Evolutionary conservation across 2,888 invertebrate species (phyloP).

Genomic region (Rhagophthalmus giganteus): DNA sequence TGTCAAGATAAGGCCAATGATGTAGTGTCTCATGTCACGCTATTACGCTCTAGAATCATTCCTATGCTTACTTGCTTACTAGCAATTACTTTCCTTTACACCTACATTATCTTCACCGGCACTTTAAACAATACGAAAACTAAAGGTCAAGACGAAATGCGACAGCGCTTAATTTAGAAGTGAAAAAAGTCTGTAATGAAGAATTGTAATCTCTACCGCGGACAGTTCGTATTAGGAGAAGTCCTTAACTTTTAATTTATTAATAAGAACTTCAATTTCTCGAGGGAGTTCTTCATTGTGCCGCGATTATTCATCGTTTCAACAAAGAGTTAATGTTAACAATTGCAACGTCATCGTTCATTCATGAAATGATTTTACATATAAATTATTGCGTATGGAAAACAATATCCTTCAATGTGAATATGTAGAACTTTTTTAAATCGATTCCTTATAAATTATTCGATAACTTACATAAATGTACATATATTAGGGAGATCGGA

Average conservation of each 20-base stretch:
- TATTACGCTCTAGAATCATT: slow-evolving; percentile 23
- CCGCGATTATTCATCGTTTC: slow-evolving; percentile 9
- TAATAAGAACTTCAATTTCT: neutral
- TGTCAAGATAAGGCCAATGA: slow-evolving; percentile 32
- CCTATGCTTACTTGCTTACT: slow-evolving; percentile 16
- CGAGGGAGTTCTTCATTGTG: neutral
- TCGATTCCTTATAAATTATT: too few species aligned
- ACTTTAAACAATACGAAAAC: too few species aligned
- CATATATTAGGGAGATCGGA: too few species aligned
- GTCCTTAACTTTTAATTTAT: neutral
- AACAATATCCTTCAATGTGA: too few species aligned
- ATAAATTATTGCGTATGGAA: slow-evolving; percentile 11
- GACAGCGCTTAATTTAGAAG: too few species aligned
- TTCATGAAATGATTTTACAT: slow-evolving; percentile 10
- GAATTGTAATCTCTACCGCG: too few species aligned
- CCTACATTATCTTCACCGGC: neutral
- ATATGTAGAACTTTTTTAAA: too few species aligned
- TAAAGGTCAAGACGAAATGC: too few species aligned
- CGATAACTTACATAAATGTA: too few species aligned
- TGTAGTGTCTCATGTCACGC: slow-evolving; percentile 32
- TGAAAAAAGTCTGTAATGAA: too few species aligned
- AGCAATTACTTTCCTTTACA: slow-evolving; percentile 6
- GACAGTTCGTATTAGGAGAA: too few species aligned
- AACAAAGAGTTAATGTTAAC: slow-evolving; percentile 16
- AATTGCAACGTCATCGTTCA: slow-evolving; percentile 11